Base-by-base conservation (phyloP, 2,113 vertebrate genomes). In the Tympanuchus pallidicinctus region DNA sequence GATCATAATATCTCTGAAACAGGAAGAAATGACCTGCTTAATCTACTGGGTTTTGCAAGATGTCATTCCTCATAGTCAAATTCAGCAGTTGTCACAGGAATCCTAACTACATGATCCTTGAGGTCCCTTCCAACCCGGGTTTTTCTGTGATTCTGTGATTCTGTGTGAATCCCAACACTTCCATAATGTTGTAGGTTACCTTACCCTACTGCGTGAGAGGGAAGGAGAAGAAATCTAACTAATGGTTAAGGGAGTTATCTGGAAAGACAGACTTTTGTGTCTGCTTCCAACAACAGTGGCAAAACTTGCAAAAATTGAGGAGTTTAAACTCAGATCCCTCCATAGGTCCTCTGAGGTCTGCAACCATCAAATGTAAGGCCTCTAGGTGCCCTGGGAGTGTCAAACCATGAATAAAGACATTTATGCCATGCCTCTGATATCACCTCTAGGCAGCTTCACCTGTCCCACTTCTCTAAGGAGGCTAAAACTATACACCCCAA, bases 341-440 rank as follows among this genome's bases (percentile, higher is more conserved):
- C 13, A 19, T 2, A 73, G 17, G 28, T 54, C 16, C 38, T 86
- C 27, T 50, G 54, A 82, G 74, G 16, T 50, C 38, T 76, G 28
- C 78, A 87, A 14, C 59, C 8, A 66, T 7, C 59, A 82, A 59
- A 85, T 0, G 0, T 30, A 52, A 93, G 27, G 21, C 24, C 24
- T 76, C 61, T 30, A 43, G 9, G 11, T 78, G 16, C 22, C 59
- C 54, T 42, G 20, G 57, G 36, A 73, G 45, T 76, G 66, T 87
- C 40, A 70, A 95, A 92, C 28, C 19, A 91, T 47, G 66, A 87
- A 73, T 28, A 77, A 77, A 82, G 38, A 10, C 36, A 50, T 85
- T 87, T 85, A 36, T 79, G 15, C 12, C 27, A 22, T 1, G 2
- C 42, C 20, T 75, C 65, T 75, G 14, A 14, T 54, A 45, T 17